Evolutionary conservation across 2,888 invertebrate species (phyloP), one percentile per base, ranked within the genome.

Genomic region (Spicauda simplicius): DNA sequence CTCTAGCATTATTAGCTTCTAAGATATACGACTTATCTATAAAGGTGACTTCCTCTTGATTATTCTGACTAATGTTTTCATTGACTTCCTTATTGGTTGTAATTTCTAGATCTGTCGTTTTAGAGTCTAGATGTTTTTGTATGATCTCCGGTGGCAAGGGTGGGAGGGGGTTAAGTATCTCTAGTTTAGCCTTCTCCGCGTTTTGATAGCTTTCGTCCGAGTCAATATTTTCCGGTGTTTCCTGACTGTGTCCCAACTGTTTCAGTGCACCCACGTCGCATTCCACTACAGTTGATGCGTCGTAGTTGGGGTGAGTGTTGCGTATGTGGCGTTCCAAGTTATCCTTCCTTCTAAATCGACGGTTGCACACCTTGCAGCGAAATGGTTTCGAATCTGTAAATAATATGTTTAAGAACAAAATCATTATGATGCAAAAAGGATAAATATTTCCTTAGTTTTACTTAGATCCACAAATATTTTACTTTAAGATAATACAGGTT

Each of bases 261-360:
- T 80, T 81, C 55, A 87, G 81, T 0, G 83, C 87, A 8, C 73
- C 76, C 48, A 82, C 81, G 73, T 91, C 91, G 74, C 87, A 88
- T 25, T 87, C 87, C 0, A 86, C 85, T 3, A 86, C 88, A 64
- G 78, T 79, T 41, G 89, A 78, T 12, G 87, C 82, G 11, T 79
- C 83, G 72, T 78, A 83, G 68, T 91, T 94, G 0, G 95, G 95
- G 83, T 97, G 97, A 64, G 96, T 95, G 83, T 97, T 96, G 64
- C 95, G 94, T 68, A 97, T 93, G 82, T 97, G 97, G 0, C 97
- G 94, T 70, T 95, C 94, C 69, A 97, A 91, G 81, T 97, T 97
- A 82, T 97, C 97, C 80, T 96, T 96, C 69, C 97, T 92, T 55
- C 96, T 91, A 80, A 97, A 97, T 52, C 94, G 94, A 10, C 95